Base-by-base conservation (phyloP, 2,888 invertebrate species). In the Seira musarum region DNA sequence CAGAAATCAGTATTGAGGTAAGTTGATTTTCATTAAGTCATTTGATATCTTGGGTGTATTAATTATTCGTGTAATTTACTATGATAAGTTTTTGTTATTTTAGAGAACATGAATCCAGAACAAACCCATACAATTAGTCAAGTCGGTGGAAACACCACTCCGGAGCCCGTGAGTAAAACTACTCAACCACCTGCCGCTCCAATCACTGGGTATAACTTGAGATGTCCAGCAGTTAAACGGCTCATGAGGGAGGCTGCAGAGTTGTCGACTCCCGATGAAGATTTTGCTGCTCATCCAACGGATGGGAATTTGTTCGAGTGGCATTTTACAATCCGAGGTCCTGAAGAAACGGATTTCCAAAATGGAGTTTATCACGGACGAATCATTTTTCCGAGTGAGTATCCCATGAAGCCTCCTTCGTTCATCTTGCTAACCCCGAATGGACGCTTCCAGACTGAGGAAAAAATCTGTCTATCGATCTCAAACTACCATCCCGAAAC, bases 401-500 rank as follows among this genome's bases (percentile, higher is more conserved):
- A 98, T 90, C 98, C 98, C 0, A 97, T 98, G 97, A 97, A 97
- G 90, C 98, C 98, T 70, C 98, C 98, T 5, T 96, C 96, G 88
- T 96, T 98, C 85, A 96, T 97, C 87, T 90, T 98, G 67, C 89
- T 98, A 68, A 98, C 98, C 22, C 96, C 97, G 1, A 98, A 97
- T 89, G 97, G 97, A 65, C 92, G 98, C 85, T 98, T 98, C 90
- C 96, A 97, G 90, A 92, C 93, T 10, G 95, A 96, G 89, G 96
- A 95, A 89, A 98, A 98, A 90, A 97, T 98, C 87, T 98, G 98
- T 88, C 90, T 98, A 85, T 97, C 96, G 84, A 98, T 98, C 87
- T 97, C 97, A 80, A 97, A 96, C 6, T 94, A 97, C 89, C 98
- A 98, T 89, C 98, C 97, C n/a, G 98, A 98, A 89, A 96, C 96